Evolutionary conservation across 2,888 invertebrate genomes (phyloP).

Genomic region (Rhagium mordax): DNA sequence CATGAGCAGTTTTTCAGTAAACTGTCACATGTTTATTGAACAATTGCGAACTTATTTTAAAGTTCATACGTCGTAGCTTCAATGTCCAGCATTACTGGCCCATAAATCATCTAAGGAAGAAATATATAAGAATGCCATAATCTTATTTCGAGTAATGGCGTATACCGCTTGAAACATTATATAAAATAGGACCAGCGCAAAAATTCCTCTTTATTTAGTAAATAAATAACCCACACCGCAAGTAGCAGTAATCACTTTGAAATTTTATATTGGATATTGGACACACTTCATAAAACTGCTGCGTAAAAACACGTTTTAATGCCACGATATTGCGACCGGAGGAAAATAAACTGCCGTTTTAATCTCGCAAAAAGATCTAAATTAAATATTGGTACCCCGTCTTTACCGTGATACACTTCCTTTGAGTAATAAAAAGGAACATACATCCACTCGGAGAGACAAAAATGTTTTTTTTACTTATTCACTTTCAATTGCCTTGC

Average conservation of each 20-base stretch:
- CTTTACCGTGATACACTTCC: neutral
- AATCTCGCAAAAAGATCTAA: slow-evolving; percentile 18
- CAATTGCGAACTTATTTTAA: no score
- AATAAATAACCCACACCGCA: neutral
- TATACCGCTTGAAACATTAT: neutral
- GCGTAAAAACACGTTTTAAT: slow-evolving; percentile 22
- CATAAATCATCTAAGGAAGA: no score
- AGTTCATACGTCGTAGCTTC: no score
- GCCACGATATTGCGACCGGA: neutral
- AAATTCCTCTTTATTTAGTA: slow-evolving; percentile 1
- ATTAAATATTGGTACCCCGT: slow-evolving; percentile 15
- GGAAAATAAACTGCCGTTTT: slow-evolving; percentile 18
- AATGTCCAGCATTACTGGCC: no score
- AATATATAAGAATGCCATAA: neutral
- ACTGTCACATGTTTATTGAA: no score
- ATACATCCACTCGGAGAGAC: neutral
- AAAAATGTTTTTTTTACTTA: slow-evolving; percentile 17
- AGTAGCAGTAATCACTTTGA: slow-evolving; percentile 14
- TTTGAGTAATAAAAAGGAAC: neutral
- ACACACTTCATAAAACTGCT: slow-evolving; percentile 11
- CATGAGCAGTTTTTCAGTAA: no score
- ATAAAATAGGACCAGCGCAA: slow-evolving; percentile 12
- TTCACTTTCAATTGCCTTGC: slow-evolving; percentile 35
- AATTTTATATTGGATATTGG: neutral
- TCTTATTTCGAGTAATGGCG: neutral